phyloP scores from a whole-genome alignment of 2,797 vertebrate genomes.

The Thunnus albacares region DNA sequence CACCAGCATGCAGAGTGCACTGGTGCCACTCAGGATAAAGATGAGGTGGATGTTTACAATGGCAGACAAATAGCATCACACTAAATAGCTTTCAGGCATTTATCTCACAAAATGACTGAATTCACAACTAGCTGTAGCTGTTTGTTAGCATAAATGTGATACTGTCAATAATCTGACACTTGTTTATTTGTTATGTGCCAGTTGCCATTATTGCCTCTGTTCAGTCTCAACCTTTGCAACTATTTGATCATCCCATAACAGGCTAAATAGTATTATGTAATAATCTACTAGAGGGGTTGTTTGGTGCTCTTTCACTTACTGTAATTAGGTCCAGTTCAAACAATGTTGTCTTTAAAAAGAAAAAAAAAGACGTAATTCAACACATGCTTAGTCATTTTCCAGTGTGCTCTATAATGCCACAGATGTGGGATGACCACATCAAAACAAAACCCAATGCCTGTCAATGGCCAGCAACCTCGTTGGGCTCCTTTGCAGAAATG shows the following conservation, averaged over 20 bases:
- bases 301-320: not conserved
- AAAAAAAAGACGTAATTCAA: conserved; percentile 2
- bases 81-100: conserved; percentile 38
- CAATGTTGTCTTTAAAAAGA: conserved; percentile 16
- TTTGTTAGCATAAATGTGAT: conserved; percentile 24
- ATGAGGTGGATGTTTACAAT: conserved; percentile 39
- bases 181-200: conserved; percentile 30
- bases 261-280: not conserved
- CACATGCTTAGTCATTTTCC: conserved; percentile 25
- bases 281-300: not conserved
- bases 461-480: not conserved
- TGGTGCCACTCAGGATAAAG: conserved; percentile 31
- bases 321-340: conserved; percentile 4
- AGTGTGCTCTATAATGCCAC: conserved; percentile 5
- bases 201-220: conserved; percentile 18
- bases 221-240: conserved; percentile 8
- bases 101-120: conserved; percentile 4
- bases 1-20: conserved; percentile 31
- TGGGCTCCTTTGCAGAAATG: conserved; percentile 15
- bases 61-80: conserved; percentile 44
- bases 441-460: conserved; percentile 10
- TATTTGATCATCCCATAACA: conserved; percentile 12
- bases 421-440: conserved; percentile 46
- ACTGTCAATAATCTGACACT: conserved; percentile 41
- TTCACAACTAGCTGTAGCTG: conserved; percentile 32